Base-by-base conservation (phyloP, 2,797 vertebrate species). In the Tangara arthus region DNA sequence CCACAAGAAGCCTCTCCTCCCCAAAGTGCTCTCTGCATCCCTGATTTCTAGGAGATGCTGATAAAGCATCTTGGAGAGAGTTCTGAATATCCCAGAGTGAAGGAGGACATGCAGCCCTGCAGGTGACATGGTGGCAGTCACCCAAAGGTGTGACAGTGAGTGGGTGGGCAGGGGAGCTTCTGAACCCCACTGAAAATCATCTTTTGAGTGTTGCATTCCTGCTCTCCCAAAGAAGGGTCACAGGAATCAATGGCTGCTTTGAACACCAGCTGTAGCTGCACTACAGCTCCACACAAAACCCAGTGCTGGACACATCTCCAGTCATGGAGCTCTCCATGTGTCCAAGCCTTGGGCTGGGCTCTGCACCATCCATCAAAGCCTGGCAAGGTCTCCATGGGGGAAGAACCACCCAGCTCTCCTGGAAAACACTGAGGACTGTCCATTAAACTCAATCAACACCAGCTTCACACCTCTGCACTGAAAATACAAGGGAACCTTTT, bases 401-500 rank as follows among this genome's bases (percentile, higher is more conserved):
- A 80, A 85, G 35, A 95, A 71, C 28, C 18, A 49, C 30, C 27
- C 63, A 94, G 2, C 4, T 21, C 32, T 69, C 22, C 30, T 14
- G 13, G 46, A 55, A 57, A 94, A n/a, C 61, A 50, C n/a, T 13
- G 30, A 80, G 27, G 6, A 52, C 3, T 26, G 8, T 10, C 35
- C 39, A 39, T 15, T 41, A 52, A 61, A 15, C 2, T 34, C 1
- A 5, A 1, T 15, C 56, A 15, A 20, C 57, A 64, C 2, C 34
- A 92, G 68, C 42, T 37, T 65, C 64, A 60, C 61, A n/a, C 3
- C 50, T 61, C 50, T 28, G 39, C 1, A 1, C 70, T 75, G 59
- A 26, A 69, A 41, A 37, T 1, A 19, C 5, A 22, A 39, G 20
- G 26, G 35, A 39, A 39, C 0, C 0, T 47, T 68, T 75, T 37